Conservation (phyloP, 2,113 vertebrate species). For the Forbesichthys agassizii region DNA sequence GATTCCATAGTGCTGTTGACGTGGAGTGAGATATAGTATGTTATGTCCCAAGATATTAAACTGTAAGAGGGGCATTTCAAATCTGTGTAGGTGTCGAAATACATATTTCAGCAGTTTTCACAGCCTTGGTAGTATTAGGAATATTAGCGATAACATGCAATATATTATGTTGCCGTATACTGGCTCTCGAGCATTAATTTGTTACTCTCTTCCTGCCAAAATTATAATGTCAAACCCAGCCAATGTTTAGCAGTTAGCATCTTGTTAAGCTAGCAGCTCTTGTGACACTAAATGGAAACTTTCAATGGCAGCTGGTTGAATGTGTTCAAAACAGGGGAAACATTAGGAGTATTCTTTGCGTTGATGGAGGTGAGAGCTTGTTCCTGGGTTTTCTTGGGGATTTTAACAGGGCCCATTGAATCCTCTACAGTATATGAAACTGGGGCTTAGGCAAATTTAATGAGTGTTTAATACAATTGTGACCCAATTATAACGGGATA, state of each 20-base stretch:
- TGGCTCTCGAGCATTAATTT: background rate
- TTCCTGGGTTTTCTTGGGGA: conserved; percentile 32
- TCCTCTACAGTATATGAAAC: conserved; percentile 59
- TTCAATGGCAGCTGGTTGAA: background rate
- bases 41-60: background rate
- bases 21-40: background rate
- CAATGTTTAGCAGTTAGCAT: conserved; percentile 27
- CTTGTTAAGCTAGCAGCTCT: conserved; percentile 30
- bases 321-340: conserved; percentile 21
- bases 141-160: background rate
- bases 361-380: too few relatives aligned
- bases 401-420: conserved; percentile 72
- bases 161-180: background rate
- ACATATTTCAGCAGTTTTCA: background rate
- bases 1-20: background rate
- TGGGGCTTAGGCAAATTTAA: conserved; percentile 66
- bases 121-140: background rate
- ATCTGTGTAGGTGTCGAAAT: background rate
- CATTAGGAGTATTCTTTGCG: background rate
- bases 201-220: conserved; percentile 1
- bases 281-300: too few relatives aligned
- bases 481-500: conserved; percentile 69
- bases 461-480: conserved; percentile 76
- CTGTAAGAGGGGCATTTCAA: background rate
- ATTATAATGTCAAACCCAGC: conserved; percentile 17